These are phyloP conservation scores for Arizona elegans DNA, from an alignment of 2,113 vertebrate species.

Conservation along the genomic window DNA sequence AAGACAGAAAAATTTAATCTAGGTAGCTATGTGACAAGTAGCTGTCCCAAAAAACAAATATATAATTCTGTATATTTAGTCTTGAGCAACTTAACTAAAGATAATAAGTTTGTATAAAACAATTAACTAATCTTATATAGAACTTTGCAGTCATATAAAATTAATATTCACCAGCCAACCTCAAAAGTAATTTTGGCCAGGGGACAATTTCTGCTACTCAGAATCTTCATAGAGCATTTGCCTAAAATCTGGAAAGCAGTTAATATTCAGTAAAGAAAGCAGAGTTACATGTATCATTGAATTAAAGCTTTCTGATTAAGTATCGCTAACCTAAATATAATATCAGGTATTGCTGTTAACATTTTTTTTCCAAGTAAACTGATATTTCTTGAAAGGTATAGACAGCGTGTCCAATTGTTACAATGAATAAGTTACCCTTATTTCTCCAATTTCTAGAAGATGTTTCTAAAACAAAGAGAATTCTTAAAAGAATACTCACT, in stretches of 20 bases:
- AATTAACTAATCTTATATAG: too few relatives aligned
- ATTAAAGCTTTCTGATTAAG: neutral
- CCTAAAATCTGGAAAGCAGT: neutral
- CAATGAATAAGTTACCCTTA: neutral
- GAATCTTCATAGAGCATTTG: neutral
- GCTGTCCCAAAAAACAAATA: neutral
- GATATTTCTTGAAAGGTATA: neutral
- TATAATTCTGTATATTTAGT: neutral
- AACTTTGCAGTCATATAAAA: neutral
- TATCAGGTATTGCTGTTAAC: neutral
- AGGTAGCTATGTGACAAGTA: neutral
- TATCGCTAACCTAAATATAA: neutral
- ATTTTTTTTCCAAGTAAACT: neutral
- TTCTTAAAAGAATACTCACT: constrained; percentile 52
- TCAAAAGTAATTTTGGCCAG: neutral
- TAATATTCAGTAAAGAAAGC: neutral
- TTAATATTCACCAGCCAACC: neutral
- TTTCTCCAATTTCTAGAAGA: neutral
- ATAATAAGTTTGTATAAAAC: neutral
- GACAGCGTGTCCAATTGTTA: neutral
- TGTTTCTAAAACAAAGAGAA: neutral
- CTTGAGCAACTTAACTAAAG: neutral
- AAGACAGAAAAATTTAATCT: neutral
- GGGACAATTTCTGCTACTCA: neutral
- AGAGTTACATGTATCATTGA: neutral